These are phyloP conservation scores for Dinoponera quadriceps DNA, from an alignment of 1,140 invertebrate genomes.

Conservation along the genomic window DNA sequence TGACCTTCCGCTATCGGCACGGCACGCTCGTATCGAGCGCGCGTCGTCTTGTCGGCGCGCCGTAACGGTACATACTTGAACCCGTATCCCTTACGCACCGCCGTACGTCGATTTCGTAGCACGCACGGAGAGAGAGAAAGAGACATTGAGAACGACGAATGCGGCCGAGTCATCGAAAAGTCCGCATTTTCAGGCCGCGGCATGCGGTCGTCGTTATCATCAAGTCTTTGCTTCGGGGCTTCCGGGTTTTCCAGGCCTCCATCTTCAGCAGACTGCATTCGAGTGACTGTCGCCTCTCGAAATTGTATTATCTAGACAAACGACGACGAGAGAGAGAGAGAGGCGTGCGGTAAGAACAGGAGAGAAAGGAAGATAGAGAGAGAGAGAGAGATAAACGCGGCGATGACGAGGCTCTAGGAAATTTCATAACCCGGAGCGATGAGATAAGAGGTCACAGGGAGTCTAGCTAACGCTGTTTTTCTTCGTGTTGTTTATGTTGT, in stretches of 20 bases:
- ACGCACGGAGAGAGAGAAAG: conserved; percentile 16
- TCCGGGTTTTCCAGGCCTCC: conserved; percentile 13
- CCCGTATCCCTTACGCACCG: conserved; percentile 40
- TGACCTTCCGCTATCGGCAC: conserved; percentile 34
- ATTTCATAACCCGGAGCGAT: conserved; percentile 43
- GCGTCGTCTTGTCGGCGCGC: conserved; percentile 15
- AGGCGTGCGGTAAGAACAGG: conserved; percentile 20
- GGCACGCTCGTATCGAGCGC: conserved; percentile 50
- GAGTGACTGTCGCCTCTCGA: conserved; percentile 29
- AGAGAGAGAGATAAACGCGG: conserved; percentile 29
- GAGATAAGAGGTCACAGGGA: conserved; percentile 43
- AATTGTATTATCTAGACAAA: conserved; percentile 60
- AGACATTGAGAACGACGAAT: too few relatives aligned
- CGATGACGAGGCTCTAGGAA: conserved; percentile 55
- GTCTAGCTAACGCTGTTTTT: conserved; percentile 53
- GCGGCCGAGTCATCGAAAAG: conserved; percentile 14
- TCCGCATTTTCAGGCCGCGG: conserved; percentile 5
- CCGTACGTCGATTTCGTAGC: conserved; percentile 11
- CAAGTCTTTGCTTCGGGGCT: conserved; percentile 9
- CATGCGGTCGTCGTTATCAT: neutral
- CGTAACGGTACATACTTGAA: conserved; percentile 46
- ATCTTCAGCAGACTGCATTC: conserved; percentile 25
- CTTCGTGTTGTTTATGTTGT: conserved; percentile 53
- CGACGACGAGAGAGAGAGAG: conserved; percentile 42
- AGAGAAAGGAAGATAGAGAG: conserved; percentile 10